Percentiles rank a stretch among this genome's conserved stretches.
Conservation (phyloP, 2,797 vertebrate species). For the Sciurus vulgaris region DNA sequence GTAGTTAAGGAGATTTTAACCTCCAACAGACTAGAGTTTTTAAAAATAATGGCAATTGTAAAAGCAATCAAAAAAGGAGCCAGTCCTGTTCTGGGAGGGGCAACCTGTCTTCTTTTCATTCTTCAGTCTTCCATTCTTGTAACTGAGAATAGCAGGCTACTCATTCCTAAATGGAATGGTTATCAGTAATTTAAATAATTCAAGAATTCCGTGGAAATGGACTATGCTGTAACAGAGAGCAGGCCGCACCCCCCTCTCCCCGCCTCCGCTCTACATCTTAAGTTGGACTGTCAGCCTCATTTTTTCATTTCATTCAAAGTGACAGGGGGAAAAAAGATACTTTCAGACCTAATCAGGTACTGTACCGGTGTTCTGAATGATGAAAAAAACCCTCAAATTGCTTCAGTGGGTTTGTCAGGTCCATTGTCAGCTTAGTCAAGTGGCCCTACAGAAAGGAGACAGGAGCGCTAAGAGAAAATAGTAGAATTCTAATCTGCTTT, state of each 20-base stretch:
- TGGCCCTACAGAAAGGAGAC: conserved; percentile 82
- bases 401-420: conserved; percentile 77
- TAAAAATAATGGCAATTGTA: neutral
- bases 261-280: neutral
- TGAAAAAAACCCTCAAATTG: conserved; percentile 58
- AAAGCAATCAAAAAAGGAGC: neutral
- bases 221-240: neutral
- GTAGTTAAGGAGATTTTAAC: neutral
- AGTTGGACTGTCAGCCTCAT: conserved; percentile 45
- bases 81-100: neutral
- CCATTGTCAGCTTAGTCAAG: conserved; percentile 86
- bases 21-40: neutral
- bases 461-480: conserved; percentile 83
- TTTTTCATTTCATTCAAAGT: conserved; percentile 43
- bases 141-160: neutral
- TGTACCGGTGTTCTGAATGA: conserved; percentile 41
- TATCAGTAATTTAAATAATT: conserved; percentile 25
- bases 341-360: conserved; percentile 76
- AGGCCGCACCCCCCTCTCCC: no score
- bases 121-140: neutral
- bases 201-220: neutral
- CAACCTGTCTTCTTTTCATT: neutral
- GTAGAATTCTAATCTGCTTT: conserved; percentile 87
- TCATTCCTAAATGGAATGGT: neutral
- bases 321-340: conserved; percentile 48